Percentiles rank a stretch among this genome's conserved stretches.
Conservation (phyloP, 1,140 invertebrate genomes). For the Drosophila seguyi region DNA sequence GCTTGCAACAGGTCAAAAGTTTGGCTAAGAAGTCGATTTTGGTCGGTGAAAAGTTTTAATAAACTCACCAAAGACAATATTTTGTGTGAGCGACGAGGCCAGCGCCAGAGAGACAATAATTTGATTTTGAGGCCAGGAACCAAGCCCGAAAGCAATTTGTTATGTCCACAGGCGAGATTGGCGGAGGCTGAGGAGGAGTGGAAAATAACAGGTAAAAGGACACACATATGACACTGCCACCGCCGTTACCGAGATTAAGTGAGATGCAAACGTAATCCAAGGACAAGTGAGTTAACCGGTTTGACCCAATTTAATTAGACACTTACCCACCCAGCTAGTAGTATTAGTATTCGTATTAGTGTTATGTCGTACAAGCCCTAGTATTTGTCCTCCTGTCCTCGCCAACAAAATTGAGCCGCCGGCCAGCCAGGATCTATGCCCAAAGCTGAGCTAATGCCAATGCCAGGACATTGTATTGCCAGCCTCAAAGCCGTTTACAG, state of each 20-base stretch:
- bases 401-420: slow-evolving; percentile 61
- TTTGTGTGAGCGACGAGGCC: slow-evolving; percentile 30
- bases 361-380: slow-evolving; percentile 43
- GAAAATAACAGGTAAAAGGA: slow-evolving; percentile 2
- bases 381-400: slow-evolving; percentile 74
- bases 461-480: slow-evolving; percentile 27
- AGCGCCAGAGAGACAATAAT: slow-evolving; percentile 69
- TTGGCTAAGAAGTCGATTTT: slow-evolving; percentile 55
- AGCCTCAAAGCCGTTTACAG: neutral
- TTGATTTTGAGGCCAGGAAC: slow-evolving; percentile 61
- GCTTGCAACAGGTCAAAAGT: slow-evolving; percentile 72
- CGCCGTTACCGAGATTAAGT: slow-evolving; percentile 64
- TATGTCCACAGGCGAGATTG: slow-evolving; percentile 55
- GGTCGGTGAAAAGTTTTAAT: slow-evolving; percentile 70
- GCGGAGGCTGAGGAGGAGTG: no score
- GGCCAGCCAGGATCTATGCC: slow-evolving; percentile 24
- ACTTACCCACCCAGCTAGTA: slow-evolving; percentile 23
- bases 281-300: slow-evolving; percentile 81
- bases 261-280: slow-evolving; percentile 79
- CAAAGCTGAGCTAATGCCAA: slow-evolving; percentile 35
- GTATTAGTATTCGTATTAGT: slow-evolving; percentile 53
- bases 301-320: slow-evolving; percentile 83
- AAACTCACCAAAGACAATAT: slow-evolving; percentile 77
- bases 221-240: slow-evolving; percentile 14
- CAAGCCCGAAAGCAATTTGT: slow-evolving; percentile 66